Evolutionary conservation across 2,888 invertebrate genomes (phyloP), one percentile per base, ranked within the genome.

Genomic region (Troilus luridus): DNA sequence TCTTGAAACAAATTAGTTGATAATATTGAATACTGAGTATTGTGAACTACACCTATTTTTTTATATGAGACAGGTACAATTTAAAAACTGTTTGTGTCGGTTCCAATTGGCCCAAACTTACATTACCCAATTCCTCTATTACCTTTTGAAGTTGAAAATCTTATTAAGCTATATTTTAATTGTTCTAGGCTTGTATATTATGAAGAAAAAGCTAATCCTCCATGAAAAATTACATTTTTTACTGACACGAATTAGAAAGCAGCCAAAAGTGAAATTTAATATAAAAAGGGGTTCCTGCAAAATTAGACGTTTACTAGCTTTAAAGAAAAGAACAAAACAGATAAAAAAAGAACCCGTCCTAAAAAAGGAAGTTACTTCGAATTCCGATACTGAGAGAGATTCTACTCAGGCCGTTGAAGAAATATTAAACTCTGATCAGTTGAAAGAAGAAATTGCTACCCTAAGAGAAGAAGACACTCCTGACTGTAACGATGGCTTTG

Each of bases 311-410:
- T 85, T 56, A 54, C n/a, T 58, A 54, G 56, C 85, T n/a, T 17
- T 56, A 11, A 85, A 85, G n/a, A 85, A 85, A 41, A 54, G 12
- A n/a, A 56, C 41, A 12, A 56, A 41, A 77, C 9, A 24, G 6
- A 58, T 81, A 85, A 85, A 85, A 58, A 41, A 85, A 85, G 85
- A 85, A 85, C 12, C 19, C 1, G 56, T n/a, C 1, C 5, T 85
- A 27, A 85, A 85, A 85, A 54, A n/a, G 3, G 85, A 85, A 85
- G 56, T 85, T n/a, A 56, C 56, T 58, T 56, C 85, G 11, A 58
- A 58, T 11, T 85, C 85, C n/a, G 85, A 85, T 85, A 54, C 56
- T n/a, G 85, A 85, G 24, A 56, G 56, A n/a, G 85, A 85, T 85
- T 85, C 56, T 56, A 85, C 56, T 58, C 72, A 77, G 12, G 1